These are phyloP conservation scores for Tiaroga cobitis DNA, from an alignment of 2,797 vertebrate species.

Conservation along the genomic window DNA sequence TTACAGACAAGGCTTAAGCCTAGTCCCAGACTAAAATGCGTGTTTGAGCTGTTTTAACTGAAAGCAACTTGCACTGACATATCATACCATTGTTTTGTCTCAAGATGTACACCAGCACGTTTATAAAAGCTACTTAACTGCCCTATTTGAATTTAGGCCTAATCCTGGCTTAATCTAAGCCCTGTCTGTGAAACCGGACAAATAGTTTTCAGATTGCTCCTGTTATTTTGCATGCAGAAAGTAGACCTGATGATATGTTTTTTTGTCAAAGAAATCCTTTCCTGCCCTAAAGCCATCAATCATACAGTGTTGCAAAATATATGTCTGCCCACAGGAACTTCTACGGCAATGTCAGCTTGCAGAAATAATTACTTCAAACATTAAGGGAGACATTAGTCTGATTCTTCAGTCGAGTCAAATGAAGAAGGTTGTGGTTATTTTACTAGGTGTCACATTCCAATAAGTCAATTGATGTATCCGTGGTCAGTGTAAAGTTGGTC, in stretches of 20 bases:
- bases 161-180: no score
- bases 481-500: background rate
- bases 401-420: background rate
- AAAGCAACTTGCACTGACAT: no score
- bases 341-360: background rate
- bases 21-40: no score
- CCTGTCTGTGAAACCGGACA: no score
- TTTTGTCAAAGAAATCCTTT: background rate
- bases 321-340: background rate
- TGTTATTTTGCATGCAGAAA: background rate
- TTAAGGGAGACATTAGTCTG: background rate
- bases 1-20: no score
- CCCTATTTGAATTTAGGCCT: no score
- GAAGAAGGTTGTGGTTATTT: constrained; percentile 1
- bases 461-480: background rate
- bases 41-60: no score
- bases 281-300: background rate
- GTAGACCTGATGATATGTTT: background rate
- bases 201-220: background rate
- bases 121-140: no score
- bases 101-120: no score
- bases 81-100: no score
- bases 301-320: background rate
- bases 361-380: background rate
- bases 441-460: constrained; percentile 14